These are phyloP conservation scores for Apogon talboti DNA, from an alignment of 2,797 vertebrate species.

Conservation along the genomic window DNA sequence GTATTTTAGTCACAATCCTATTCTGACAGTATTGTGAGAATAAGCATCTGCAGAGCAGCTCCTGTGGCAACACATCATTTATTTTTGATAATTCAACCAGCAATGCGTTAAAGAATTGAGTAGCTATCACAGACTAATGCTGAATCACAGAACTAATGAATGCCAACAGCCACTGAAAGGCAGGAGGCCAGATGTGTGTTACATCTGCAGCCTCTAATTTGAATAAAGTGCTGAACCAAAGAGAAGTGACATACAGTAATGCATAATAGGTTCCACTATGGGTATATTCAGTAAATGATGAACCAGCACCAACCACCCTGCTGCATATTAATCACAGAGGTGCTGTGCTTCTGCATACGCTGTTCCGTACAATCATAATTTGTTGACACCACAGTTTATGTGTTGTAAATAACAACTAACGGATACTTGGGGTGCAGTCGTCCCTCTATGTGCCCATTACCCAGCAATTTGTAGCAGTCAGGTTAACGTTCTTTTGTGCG, in stretches of 20 bases:
- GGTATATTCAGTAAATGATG: constrained; percentile 48
- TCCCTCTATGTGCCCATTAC: neutral
- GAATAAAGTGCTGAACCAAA: constrained; percentile 27
- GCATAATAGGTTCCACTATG: constrained; percentile 35
- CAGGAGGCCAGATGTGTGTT: constrained; percentile 42
- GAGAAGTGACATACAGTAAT: constrained; percentile 13
- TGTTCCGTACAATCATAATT: constrained; percentile 7
- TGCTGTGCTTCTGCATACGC: constrained; percentile 1
- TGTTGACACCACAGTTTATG: constrained; percentile 2
- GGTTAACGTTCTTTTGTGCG: neutral
- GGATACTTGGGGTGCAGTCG: too few relatives aligned
- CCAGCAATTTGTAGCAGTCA: neutral
- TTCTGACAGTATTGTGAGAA: neutral
- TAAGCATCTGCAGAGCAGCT: neutral
- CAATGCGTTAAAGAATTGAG: neutral
- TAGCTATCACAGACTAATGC: constrained; percentile 6
- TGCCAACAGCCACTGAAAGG: constrained; percentile 24
- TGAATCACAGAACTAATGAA: constrained; percentile 14
- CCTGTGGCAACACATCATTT: neutral
- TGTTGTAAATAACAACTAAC: constrained; percentile 1
- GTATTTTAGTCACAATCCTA: neutral
- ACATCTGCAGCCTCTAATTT: constrained; percentile 54
- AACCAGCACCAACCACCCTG: constrained; percentile 10
- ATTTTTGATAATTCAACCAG: neutral
- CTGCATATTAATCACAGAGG: constrained; percentile 19